These are phyloP conservation scores for Melanogrammus aeglefinus DNA, from an alignment of 2,797 vertebrate genomes.

Conservation along the genomic window DNA sequence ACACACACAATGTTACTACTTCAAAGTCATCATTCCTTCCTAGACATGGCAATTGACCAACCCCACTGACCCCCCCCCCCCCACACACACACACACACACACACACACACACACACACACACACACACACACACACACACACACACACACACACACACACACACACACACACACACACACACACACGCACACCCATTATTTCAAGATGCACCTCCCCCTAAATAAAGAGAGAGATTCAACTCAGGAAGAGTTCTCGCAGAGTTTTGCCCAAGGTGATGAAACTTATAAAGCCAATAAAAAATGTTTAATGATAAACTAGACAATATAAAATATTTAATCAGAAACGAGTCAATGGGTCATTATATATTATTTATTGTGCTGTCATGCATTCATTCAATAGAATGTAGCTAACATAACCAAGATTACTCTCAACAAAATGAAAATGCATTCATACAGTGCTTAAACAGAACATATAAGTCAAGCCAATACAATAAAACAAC, in stretches of 20 bases:
- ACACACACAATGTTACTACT: background rate
- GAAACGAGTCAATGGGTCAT: background rate
- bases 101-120: background rate
- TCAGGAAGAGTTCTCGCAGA: background rate
- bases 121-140: too few species aligned
- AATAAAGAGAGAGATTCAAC: background rate
- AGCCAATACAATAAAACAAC: too few species aligned
- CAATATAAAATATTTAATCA: background rate
- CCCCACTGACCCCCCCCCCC: too few species aligned
- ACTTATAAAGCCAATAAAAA: background rate
- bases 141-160: background rate
- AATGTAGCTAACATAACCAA: background rate
- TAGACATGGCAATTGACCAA: background rate
- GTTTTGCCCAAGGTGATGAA: slow-evolving; percentile 4
- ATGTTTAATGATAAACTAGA: slow-evolving; percentile 3
- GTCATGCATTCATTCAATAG: background rate
- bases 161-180: too few species aligned
- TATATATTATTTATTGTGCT: background rate
- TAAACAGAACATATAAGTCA: too few species aligned
- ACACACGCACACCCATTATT: background rate
- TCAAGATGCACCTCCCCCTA: background rate
- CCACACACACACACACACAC: too few species aligned
- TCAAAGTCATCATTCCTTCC: background rate
- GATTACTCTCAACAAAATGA: background rate
- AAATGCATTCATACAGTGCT: background rate